These are phyloP conservation scores for Ormyrus rosae DNA, from an alignment of 2,888 invertebrate species.

Conservation along the genomic window DNA sequence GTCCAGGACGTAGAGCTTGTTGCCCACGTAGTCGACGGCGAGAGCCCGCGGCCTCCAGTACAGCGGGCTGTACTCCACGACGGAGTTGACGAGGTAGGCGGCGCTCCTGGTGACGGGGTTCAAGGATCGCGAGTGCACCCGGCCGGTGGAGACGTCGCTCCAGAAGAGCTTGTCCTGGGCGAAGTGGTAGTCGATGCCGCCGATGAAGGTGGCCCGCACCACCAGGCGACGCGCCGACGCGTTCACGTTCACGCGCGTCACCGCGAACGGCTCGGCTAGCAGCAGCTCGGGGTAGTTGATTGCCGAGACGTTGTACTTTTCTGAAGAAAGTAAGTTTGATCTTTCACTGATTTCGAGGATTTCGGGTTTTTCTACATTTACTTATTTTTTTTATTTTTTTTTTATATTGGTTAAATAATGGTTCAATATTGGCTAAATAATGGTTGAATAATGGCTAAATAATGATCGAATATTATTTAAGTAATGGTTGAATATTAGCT, in stretches of 20 bases:
- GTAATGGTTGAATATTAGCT: too few species aligned
- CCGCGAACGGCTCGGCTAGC: constrained; percentile 12
- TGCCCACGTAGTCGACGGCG: constrained; percentile 38
- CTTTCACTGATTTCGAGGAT: too few species aligned
- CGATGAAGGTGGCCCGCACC: constrained; percentile 8
- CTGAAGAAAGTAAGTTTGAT: too few species aligned
- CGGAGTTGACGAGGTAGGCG: not conserved
- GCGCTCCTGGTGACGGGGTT: not conserved
- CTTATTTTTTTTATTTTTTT: too few species aligned
- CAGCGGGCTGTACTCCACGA: constrained; percentile 24
- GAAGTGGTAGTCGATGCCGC: constrained; percentile 37
- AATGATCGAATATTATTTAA: too few species aligned
- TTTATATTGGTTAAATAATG: too few species aligned
- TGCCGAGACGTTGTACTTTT: too few species aligned
- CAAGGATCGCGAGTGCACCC: not conserved
- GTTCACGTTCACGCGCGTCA: constrained; percentile 16
- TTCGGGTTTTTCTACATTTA: too few species aligned
- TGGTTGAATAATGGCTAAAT: too few species aligned
- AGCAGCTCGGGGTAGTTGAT: not conserved
- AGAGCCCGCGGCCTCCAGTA: constrained; percentile 26
- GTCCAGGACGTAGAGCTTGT: constrained; percentile 43
- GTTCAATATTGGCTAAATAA: too few species aligned
- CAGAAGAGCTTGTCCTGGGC: constrained; percentile 22
- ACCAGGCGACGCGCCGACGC: constrained; percentile 3
- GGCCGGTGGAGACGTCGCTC: constrained; percentile 40